Base-by-base conservation (phyloP, 2,888 invertebrate species). In the Erebia epiphron region DNA sequence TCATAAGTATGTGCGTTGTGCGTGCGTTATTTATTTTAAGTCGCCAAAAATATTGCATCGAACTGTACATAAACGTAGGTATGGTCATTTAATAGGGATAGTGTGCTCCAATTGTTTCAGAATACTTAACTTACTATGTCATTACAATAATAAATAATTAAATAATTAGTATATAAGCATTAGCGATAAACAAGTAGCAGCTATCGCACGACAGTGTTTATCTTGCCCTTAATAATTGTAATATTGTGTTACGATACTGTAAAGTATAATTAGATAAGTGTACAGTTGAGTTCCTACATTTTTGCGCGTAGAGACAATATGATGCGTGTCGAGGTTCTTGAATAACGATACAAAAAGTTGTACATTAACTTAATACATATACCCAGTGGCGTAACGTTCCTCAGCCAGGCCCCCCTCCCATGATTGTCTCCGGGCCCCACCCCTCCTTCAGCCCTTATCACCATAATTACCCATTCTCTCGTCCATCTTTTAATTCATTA, bases 141-240 rank as follows among this genome's bases (percentile, higher is more conserved):
- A 60, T 16, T 60, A 60, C 16, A 5, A 18, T 43, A 54, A 10
- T 18, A 54, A 54, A n/a, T n/a, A n/a, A n/a, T n/a, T 50, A 54
- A 61, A 13, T 11, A 46, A 43, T 18, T 61, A 61, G 61, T 46
- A 49, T 21, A 21, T 63, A 64, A 64, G 64, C 11, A 50, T 16
- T 64, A 64, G 64, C 52, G 64, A 41, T 52, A 62, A 62, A 16
- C 62, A 62, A 49, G 10, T 66, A 85, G 76, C 89, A 91, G 91
- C 91, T 91, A 90, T 86, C 74, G 89, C 84, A 82, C 87, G 91
- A 90, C 89, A 82, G 80, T 77, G 82, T 78, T 78, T 83, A 82
- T 91, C 91, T 91, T 91, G 91, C 91, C 91, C 62, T 18, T 54
- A 10, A 50, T 69, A 57, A 54, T 61, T 68, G 61, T 65, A 68